Evolutionary conservation across 2,888 invertebrate species (phyloP).

Genomic region (Kuschelorhynchus macadamiae): DNA sequence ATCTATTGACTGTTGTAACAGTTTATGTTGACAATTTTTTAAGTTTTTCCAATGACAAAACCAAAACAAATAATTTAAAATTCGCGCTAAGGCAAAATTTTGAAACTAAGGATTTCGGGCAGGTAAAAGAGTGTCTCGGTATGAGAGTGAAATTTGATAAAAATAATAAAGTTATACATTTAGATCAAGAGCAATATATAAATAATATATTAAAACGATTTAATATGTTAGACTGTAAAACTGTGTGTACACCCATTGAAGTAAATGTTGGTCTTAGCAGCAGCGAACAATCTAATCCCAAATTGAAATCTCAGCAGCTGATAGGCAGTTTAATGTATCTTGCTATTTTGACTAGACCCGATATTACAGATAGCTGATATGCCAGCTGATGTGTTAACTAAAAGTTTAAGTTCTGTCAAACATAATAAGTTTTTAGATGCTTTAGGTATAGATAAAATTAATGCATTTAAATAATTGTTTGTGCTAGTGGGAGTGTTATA

Average conservation of each 20-base stretch:
- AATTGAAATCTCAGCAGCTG: background rate
- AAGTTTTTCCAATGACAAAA: constrained; percentile 15
- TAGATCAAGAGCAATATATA: constrained; percentile 14
- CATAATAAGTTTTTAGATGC: too few species aligned
- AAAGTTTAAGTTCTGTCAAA: too few species aligned
- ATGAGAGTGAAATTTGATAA: constrained; percentile 3
- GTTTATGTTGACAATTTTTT: constrained; percentile 28
- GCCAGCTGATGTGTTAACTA: constrained; percentile 43
- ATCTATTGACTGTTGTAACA: constrained; percentile 11
- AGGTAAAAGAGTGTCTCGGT: constrained; percentile 8
- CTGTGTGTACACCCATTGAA: constrained; percentile 9
- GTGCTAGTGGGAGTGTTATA: too few species aligned
- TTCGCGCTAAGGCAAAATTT: background rate
- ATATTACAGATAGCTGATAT: constrained; percentile 40
- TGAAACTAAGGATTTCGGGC: constrained; percentile 22
- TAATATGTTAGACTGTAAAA: constrained; percentile 5
- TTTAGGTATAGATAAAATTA: too few species aligned
- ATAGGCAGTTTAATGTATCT: constrained; percentile 32
- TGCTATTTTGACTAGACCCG: constrained; percentile 29
- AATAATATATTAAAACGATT: constrained; percentile 10
- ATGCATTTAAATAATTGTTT: too few species aligned
- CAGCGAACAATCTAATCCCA: background rate
- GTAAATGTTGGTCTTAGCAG: background rate
- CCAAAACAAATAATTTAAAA: constrained; percentile 11
- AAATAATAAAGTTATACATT: background rate